A percentile compares a stretch with the other conserved stretches of the same genome.
Evolutionary conservation across 2,888 invertebrate species (phyloP).

Genomic region (Cryptus armator): DNA sequence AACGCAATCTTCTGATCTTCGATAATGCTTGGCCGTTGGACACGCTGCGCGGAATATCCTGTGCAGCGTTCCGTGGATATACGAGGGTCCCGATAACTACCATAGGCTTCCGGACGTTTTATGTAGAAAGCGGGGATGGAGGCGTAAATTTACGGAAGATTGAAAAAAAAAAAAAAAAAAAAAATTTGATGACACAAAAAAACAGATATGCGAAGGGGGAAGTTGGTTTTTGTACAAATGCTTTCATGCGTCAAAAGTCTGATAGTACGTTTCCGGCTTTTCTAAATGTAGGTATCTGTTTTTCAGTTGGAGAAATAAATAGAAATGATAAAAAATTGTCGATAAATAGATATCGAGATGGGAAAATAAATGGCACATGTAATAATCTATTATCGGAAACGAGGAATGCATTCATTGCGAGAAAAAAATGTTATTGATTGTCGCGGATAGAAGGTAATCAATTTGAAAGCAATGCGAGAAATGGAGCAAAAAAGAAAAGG

Average conservation of each 20-base stretch:
- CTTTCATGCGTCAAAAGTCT: neutral
- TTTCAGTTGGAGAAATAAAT: no score
- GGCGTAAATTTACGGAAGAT: constrained; percentile 1
- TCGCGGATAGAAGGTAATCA: no score
- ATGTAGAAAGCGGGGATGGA: neutral
- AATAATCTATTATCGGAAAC: no score
- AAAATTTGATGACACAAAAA: constrained; percentile 1
- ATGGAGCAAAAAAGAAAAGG: neutral
- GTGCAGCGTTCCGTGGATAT: neutral
- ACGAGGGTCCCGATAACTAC: neutral
- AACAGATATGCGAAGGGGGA: neutral
- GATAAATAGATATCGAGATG: no score
- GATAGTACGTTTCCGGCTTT: neutral
- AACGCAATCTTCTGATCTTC: constrained; percentile 22
- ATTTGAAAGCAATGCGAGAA: no score
- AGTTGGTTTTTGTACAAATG: neutral
- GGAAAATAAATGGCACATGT: no score
- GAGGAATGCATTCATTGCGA: no score
- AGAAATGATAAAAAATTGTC: no score
- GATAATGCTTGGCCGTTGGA: neutral
- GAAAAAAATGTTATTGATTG: no score
- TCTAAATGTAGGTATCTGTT: neutral
- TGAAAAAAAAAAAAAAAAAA: neutral
- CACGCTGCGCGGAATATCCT: neutral
- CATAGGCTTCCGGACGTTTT: neutral